Conservation (phyloP, 2,888 invertebrate genomes). For the Drosophila quinaria region DNA sequence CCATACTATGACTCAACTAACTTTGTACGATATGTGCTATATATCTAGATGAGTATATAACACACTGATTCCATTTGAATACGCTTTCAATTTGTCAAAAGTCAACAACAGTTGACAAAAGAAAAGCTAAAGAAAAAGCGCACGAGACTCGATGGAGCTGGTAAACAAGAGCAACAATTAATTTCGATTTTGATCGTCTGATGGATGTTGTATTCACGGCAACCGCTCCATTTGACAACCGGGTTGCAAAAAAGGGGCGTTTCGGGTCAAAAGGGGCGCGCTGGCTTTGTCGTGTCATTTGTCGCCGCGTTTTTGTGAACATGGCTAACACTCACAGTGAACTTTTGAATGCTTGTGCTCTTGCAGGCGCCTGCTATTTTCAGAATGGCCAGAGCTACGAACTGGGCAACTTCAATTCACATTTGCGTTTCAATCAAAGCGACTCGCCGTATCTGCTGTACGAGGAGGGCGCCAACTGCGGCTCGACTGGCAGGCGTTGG, state of each 20-base stretch:
- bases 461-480: conserved; percentile 78
- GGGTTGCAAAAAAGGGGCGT: background rate
- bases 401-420: conserved; percentile 81
- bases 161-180: conserved; percentile 48
- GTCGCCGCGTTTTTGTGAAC: conserved; percentile 24
- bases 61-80: conserved; percentile 4
- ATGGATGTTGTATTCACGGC: conserved; percentile 33
- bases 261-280: background rate
- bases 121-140: conserved; percentile 10
- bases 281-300: conserved; percentile 6
- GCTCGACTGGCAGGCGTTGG: conserved; percentile 70
- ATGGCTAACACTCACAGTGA: conserved; percentile 2
- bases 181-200: conserved; percentile 43
- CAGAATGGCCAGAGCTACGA: conserved; percentile 77
- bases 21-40: background rate
- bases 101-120: conserved; percentile 8
- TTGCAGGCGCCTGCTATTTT: conserved; percentile 83
- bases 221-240: conserved; percentile 24
- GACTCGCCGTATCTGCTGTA: conserved; percentile 85
- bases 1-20: too few relatives aligned
- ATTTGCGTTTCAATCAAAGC: conserved; percentile 84
- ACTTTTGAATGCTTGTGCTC: conserved; percentile 32
- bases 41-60: background rate
- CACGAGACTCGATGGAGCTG: background rate
- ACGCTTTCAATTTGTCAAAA: conserved; percentile 20